Conservation (phyloP, 2,888 invertebrate species). For the Tholera decimalis region DNA sequence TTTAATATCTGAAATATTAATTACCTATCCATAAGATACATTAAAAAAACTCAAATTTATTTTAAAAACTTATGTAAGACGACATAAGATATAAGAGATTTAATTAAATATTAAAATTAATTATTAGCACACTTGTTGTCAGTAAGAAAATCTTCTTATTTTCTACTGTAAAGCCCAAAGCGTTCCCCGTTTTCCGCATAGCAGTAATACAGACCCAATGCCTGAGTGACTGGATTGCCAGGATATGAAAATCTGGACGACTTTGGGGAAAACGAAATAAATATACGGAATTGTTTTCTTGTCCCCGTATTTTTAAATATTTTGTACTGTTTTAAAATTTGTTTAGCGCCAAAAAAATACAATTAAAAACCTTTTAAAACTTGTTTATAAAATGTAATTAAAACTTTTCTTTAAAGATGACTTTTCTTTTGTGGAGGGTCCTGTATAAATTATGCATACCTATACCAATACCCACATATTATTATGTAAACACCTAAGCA, state of each 20-base stretch:
- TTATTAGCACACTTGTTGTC: constrained; percentile 18
- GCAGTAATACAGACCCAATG: constrained; percentile 81
- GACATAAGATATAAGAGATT: not conserved
- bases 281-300: not conserved
- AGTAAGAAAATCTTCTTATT: constrained; percentile 30
- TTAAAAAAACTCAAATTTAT: not conserved
- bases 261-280: constrained; percentile 37
- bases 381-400: no score
- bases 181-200: constrained; percentile 81
- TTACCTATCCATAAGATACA: no score
- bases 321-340: not conserved
- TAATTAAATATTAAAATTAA: not conserved
- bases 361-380: no score
- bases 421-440: no score
- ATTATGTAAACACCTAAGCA: no score
- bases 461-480: no score
- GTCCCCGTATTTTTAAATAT: not conserved
- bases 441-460: no score
- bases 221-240: constrained; percentile 76
- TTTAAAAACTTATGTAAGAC: not conserved
- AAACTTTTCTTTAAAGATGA: no score
- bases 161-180: constrained; percentile 26
- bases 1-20: not conserved
- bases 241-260: constrained; percentile 25
- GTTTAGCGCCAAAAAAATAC: not conserved